Evolutionary conservation across 2,888 invertebrate genomes (phyloP), one percentile per base, ranked within the genome.

Genomic region (Diabrotica balteata): DNA sequence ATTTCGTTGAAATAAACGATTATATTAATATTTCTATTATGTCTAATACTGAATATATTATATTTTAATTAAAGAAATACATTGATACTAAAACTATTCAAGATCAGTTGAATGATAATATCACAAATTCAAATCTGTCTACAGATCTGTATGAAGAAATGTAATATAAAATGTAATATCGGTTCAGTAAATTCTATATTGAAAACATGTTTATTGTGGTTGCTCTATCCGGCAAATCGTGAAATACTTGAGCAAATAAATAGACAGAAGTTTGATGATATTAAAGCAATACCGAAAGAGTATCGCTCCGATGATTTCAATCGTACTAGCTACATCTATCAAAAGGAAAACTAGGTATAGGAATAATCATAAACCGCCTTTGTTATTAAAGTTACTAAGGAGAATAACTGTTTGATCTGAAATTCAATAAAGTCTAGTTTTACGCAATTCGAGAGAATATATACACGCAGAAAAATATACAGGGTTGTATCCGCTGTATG

Each of bases 121-220:
- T 32, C 4, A 2, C 32, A 32, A 32, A 32, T 32, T 32, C 32
- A 32, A 32, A 2, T 32, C 32, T 32, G 32, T 32, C 32, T 32
- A 32, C 32, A 32, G 32, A 32, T 4, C 32, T 32, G 32, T 32
- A 32, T 32, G 5, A 32, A 32, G 32, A 32, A 32, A 32, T 32
- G 32, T 32, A 32, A 32, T 51, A n/a, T 59, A 8, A 10, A 43
- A 59, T 59, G 43, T 59, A 59, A 50, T 59, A 11, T 57, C 43
- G 43, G 59, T 59, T 59, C 50, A 59, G 43, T 59, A 59, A 59
- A 59, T 59, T 43, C 50, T 42, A 49, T 42, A 59, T 59, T 59
- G 59, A 51, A 59, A 50, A 59, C 49, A 59, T 50, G 59, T 59
- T 59, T 59, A 59, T 51, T 45, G 51, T 32, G 32, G 32, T 32